Percentiles rank a stretch among this genome's conserved stretches.
phyloP scores from a whole-genome alignment of 2,113 vertebrate genomes.

The Pedetes capensis region DNA sequence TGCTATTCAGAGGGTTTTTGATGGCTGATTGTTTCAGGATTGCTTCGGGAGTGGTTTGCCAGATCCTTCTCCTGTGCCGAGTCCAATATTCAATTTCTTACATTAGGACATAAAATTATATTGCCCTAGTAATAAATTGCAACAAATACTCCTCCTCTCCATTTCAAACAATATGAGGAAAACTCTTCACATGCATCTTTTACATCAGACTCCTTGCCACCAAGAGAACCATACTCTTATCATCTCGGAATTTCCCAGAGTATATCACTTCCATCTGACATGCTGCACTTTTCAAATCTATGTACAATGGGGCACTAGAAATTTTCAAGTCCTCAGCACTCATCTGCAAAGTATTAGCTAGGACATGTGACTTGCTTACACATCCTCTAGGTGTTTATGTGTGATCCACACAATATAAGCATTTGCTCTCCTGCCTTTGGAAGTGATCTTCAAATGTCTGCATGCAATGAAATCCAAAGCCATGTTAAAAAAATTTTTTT shows the following conservation, averaged over 20 bases:
- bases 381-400: background rate
- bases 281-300: background rate
- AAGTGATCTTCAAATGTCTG: constrained; percentile 13
- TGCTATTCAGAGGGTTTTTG: too few species aligned
- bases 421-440: background rate
- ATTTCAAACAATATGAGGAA: background rate
- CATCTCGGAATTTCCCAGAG: background rate
- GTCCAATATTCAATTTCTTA: background rate
- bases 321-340: background rate
- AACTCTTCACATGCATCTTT: background rate
- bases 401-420: background rate
- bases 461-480: constrained; percentile 5
- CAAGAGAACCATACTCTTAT: background rate
- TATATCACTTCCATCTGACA: background rate
- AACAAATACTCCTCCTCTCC: background rate
- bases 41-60: too few species aligned
- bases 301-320: background rate
- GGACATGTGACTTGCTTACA: background rate
- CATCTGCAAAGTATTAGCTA: background rate
- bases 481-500: background rate
- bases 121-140: background rate
- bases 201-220: background rate
- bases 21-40: too few species aligned
- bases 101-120: background rate
- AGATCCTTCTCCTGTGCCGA: too few species aligned